phyloP scores from a whole-genome alignment of 1,140 invertebrate species.

The Amphibalanus amphitrite region DNA sequence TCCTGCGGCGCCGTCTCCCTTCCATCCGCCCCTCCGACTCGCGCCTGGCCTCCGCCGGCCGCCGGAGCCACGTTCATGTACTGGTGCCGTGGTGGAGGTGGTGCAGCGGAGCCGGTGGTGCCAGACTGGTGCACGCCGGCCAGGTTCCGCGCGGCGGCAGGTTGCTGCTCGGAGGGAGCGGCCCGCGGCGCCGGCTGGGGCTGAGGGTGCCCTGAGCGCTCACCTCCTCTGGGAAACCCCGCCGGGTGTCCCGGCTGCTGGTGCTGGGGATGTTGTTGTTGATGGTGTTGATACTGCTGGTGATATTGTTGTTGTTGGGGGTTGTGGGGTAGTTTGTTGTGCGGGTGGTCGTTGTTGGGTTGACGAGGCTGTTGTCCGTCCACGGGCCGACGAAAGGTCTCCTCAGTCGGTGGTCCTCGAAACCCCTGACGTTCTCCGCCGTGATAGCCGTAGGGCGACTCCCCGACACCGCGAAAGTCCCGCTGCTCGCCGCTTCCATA shows the following conservation, averaged over 20 bases:
- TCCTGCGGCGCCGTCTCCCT: constrained; percentile 6
- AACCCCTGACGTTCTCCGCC: not conserved
- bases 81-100: not conserved
- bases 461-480: no score
- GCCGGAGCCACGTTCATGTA: constrained; percentile 9
- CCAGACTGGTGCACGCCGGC: not conserved
- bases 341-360: no score
- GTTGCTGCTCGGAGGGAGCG: not conserved
- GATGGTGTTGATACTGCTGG: no score
- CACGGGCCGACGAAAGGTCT: not conserved
- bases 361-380: not conserved
- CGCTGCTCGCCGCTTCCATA: not conserved
- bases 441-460: no score
- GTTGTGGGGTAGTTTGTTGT: no score
- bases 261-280: not conserved
- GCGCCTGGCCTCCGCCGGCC: constrained; percentile 9
- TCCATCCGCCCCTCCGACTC: not conserved
- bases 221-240: not conserved
- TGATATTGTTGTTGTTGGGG: no score
- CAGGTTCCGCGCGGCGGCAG: not conserved
- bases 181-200: not conserved
- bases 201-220: not conserved
- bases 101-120: not conserved
- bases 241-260: not conserved
- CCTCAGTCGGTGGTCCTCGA: not conserved